Percentiles rank a stretch among this genome's conserved stretches.
phyloP scores from a whole-genome alignment of 2,888 invertebrate genomes.

The Druceiella hillmani region DNA sequence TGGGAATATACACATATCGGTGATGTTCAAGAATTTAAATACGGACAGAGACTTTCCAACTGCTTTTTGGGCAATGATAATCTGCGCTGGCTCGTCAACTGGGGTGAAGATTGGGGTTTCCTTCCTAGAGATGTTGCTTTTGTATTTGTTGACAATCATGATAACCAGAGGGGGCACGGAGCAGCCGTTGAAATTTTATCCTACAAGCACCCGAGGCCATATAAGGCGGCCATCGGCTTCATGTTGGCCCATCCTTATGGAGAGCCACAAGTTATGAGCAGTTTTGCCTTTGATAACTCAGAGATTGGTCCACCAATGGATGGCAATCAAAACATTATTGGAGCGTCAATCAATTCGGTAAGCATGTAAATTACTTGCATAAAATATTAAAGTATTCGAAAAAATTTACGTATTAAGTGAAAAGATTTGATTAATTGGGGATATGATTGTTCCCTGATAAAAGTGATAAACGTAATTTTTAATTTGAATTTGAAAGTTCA shows the following conservation, averaged over 20 bases:
- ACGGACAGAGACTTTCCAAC: not conserved
- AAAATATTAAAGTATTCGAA: not conserved
- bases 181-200: constrained; percentile 54
- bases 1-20: constrained; percentile 33
- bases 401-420: not conserved
- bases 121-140: constrained; percentile 50
- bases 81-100: constrained; percentile 55
- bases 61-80: constrained; percentile 53
- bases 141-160: constrained; percentile 79
- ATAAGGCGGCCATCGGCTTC: constrained; percentile 77
- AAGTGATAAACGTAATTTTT: no score
- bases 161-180: constrained; percentile 66
- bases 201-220: constrained; percentile 58
- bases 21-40: constrained; percentile 62
- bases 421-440: no score
- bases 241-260: constrained; percentile 81
- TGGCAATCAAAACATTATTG: constrained; percentile 51
- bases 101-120: constrained; percentile 63
- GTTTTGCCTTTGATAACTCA: constrained; percentile 62
- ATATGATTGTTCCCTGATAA: no score
- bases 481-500: no score
- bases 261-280: constrained; percentile 79
- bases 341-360: constrained; percentile 57
- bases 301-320: constrained; percentile 67
- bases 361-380: constrained; percentile 23